Evolutionary conservation across 2,113 vertebrate species (phyloP).

Genomic region (Cathartes aura): DNA sequence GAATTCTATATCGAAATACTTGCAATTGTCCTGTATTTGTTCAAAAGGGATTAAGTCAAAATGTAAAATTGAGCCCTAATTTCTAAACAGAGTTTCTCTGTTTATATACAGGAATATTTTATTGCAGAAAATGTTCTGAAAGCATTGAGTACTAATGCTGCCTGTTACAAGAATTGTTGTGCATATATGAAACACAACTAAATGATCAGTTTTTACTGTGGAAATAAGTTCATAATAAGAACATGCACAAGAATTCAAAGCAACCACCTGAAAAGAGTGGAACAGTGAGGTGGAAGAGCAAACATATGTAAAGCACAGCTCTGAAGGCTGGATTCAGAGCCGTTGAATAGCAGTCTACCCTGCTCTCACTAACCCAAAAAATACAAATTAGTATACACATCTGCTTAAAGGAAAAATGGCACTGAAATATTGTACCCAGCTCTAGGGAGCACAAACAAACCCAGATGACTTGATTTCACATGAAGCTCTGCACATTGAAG

Average conservation of each 20-base stretch:
- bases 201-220: background rate
- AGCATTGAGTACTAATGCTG: background rate
- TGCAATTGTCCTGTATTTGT: background rate
- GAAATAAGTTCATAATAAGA: background rate
- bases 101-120: background rate
- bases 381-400: background rate
- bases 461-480: background rate
- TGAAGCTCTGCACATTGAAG: background rate
- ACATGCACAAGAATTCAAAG: background rate
- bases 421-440: background rate
- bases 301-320: background rate
- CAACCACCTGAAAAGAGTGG: background rate
- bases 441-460: background rate
- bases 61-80: background rate
- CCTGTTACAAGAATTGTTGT: background rate
- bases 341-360: background rate
- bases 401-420: background rate
- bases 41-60: background rate
- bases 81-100: background rate
- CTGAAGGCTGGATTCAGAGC: background rate
- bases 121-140: background rate
- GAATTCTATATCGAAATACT: background rate
- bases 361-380: background rate
- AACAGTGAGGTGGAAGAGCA: background rate
- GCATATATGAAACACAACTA: background rate